Conservation (phyloP, 2,113 vertebrate species). For the Acanthisitta chloris region DNA sequence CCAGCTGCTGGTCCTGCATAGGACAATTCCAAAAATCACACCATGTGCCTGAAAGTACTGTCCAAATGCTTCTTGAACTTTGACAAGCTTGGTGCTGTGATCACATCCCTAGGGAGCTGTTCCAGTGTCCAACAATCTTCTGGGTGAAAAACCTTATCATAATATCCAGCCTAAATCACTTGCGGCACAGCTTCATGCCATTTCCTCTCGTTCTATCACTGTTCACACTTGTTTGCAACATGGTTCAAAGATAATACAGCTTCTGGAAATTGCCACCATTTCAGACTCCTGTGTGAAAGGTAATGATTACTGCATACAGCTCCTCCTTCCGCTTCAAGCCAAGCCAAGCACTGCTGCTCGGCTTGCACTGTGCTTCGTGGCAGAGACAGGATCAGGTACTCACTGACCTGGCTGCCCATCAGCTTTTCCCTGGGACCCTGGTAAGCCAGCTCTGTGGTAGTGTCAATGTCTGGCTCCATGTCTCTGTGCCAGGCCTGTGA, state of each 20-base stretch:
- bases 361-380: neutral
- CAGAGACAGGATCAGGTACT: neutral
- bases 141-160: neutral
- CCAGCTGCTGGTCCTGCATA: neutral
- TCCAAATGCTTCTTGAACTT: neutral
- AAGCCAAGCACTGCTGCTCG: neutral
- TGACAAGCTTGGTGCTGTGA: neutral
- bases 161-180: neutral
- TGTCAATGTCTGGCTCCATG: neutral
- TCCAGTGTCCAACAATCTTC: neutral
- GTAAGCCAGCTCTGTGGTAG: neutral
- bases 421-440: neutral
- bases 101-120: neutral
- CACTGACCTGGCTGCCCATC: neutral
- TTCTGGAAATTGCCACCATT: neutral
- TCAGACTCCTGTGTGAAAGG: neutral
- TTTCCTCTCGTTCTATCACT: rapidly evolving
- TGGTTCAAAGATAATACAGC: neutral
- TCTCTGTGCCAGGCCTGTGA: neutral
- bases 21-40: neutral
- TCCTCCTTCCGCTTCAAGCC: neutral
- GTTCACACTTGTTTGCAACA: neutral
- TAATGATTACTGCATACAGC: rapidly evolving
- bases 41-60: too few species aligned
- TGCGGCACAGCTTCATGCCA: neutral